Evolutionary conservation across 1,140 invertebrate genomes (phyloP), one percentile per base, ranked within the genome.

Genomic region (Ditylenchus dipsaci): DNA sequence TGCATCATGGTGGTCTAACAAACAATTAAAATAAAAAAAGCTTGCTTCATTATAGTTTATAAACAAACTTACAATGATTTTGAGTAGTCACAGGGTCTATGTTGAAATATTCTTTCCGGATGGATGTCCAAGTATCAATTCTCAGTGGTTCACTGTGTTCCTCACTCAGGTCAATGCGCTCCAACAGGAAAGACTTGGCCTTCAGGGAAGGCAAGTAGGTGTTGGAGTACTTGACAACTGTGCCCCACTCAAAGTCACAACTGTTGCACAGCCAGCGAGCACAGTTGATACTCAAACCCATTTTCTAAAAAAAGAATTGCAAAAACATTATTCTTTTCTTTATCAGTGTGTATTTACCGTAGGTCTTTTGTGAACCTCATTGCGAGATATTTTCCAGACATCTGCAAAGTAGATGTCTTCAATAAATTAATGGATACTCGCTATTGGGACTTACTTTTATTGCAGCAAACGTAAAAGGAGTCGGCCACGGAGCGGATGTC

Each of bases 181-280:
- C 69, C 59, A 71, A 42, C 1, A 30, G 17, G 19, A 71, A 73
- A 27, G 26, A n/a, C n/a, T 45, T 27, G 9, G 60, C 70, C 7
- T 27, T 19, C 19, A 71, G 43, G 57, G 49, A 17, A 1, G 69
- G 69, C 30, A 71, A 59, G 43, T 29, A 73, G 27, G 38, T 29
- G n/a, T 73, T 73, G 26, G 71, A 73, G 42, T 74, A 71, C 42
- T 73, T 73, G 49, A 71, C 70, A 33, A 71, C 53, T 21, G 47
- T 57, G 13, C 69, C 71, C 68, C 42, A 65, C 19, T 59, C 27
- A 30, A 74, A 29, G 27, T 63, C 21, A 23, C 69, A 71, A 19
- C 47, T 38, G 8, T 26, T 30, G 42, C 69, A 71, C 56, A 72
- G 23, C 69, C 67, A 73, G 11, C 47, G 43, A 33, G 69, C 69